Percentiles rank a stretch among this genome's conserved stretches.
phyloP scores from a whole-genome alignment of 2,888 invertebrate genomes.

The Cephus nigrinus region DNA sequence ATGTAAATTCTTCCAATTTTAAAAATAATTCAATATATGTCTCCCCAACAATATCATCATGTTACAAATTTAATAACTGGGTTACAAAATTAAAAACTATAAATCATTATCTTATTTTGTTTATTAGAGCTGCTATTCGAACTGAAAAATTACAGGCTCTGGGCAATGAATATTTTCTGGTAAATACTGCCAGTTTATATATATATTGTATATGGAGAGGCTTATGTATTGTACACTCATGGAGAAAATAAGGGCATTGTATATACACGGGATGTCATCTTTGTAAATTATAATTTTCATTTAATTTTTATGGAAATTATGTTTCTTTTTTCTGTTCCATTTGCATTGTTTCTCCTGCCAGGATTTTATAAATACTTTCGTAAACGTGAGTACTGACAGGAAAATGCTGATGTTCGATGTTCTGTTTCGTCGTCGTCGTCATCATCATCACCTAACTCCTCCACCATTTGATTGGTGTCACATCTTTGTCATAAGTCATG shows the following conservation, averaged over 20 bases:
- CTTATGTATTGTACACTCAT: not conserved
- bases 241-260: not conserved
- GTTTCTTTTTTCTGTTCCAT: constrained; percentile 60
- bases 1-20: not conserved
- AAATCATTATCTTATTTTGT: constrained; percentile 12
- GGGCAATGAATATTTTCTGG: constrained; percentile 17
- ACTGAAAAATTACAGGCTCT: not conserved
- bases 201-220: not conserved
- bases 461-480: not conserved
- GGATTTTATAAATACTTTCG: constrained; percentile 67
- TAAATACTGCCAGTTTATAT: constrained; percentile 5
- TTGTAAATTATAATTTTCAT: constrained; percentile 12
- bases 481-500: constrained; percentile 10
- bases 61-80: not conserved
- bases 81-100: not conserved
- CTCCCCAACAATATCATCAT: not conserved
- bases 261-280: not conserved
- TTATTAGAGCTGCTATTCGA: constrained; percentile 20
- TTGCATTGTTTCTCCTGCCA: constrained; percentile 58
- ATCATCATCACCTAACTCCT: constrained; percentile 3
- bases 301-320: constrained; percentile 34
- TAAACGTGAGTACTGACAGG: constrained; percentile 69
- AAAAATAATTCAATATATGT: not conserved
- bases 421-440: constrained; percentile 9
- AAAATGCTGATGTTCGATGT: constrained; percentile 32